A percentile compares a stretch with the other conserved stretches of the same genome.
Evolutionary conservation across 2,888 invertebrate genomes (phyloP).

Genomic region (Eilema caniola): DNA sequence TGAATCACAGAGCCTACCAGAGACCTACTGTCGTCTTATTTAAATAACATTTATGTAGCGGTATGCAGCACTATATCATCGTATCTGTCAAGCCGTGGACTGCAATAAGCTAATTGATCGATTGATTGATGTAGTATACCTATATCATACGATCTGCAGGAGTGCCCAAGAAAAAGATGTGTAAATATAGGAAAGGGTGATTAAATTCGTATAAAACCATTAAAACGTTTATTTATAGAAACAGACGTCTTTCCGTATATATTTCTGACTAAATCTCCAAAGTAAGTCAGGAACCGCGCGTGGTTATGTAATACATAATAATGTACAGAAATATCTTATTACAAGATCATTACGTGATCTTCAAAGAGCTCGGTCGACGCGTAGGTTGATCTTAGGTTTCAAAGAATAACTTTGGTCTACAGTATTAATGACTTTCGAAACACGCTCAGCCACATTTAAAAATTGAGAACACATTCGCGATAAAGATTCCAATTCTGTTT

Average conservation of each 20-base stretch:
- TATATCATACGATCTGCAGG: no score
- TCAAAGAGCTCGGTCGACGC: conserved; percentile 35
- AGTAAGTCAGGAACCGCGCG: conserved; percentile 16
- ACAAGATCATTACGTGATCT: conserved; percentile 49
- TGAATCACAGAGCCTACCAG: background rate
- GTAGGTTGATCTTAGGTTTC: conserved; percentile 38
- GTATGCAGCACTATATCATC: background rate
- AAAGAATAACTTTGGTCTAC: conserved; percentile 43
- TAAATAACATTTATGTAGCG: background rate
- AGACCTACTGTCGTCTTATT: background rate
- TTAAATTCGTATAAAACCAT: no score
- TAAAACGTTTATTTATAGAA: background rate
- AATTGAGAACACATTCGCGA: conserved; percentile 34
- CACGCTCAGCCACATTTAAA: conserved; percentile 30
- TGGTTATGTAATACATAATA: conserved; percentile 32
- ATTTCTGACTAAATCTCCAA: conserved; percentile 21
- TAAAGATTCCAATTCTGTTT: conserved; percentile 29
- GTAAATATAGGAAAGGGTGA: no score
- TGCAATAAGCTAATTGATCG: no score
- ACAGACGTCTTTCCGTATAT: background rate
- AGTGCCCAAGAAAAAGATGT: no score
- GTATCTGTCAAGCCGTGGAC: no score
- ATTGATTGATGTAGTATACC: no score
- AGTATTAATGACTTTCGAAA: conserved; percentile 34
- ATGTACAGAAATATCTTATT: conserved; percentile 45